A percentile compares a stretch with the other conserved stretches of the same genome.
Evolutionary conservation across 2,113 vertebrate species (phyloP).

Genomic region (Lichenostomus cassidix): DNA sequence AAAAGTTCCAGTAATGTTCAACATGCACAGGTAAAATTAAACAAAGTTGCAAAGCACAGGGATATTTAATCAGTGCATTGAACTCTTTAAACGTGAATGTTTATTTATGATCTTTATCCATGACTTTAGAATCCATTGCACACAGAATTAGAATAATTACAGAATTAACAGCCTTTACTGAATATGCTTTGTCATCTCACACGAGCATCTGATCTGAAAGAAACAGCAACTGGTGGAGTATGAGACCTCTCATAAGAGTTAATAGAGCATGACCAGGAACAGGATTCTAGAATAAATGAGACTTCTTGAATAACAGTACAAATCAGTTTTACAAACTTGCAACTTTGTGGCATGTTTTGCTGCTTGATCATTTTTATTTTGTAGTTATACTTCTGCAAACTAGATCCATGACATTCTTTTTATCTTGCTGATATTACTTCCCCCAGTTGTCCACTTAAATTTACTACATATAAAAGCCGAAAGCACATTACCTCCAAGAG

Average conservation of each 20-base stretch:
- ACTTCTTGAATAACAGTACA: not conserved
- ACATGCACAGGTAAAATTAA: not conserved
- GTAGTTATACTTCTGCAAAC: not conserved
- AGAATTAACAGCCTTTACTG: not conserved
- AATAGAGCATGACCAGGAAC: not conserved
- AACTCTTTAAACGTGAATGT: not conserved
- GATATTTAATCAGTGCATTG: not conserved
- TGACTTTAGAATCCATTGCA: not conserved
- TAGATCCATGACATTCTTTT: not conserved
- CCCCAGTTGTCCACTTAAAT: constrained; percentile 11
- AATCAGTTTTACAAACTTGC: not conserved
- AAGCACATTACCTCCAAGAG: not conserved
- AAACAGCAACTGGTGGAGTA: not conserved
- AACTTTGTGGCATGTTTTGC: not conserved
- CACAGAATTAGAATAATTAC: not conserved
- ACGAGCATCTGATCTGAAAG: not conserved
- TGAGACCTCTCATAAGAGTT: not conserved
- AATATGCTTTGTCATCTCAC: not conserved
- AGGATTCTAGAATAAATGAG: not conserved
- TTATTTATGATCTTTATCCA: not conserved
- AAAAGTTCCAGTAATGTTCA: not conserved
- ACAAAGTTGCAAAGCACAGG: not conserved
- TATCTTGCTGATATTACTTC: not conserved
- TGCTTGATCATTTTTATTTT: not conserved
- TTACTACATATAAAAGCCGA: not conserved